Conservation (phyloP, 1,140 invertebrate genomes). For the Pseudomyrmex gracilis region DNA sequence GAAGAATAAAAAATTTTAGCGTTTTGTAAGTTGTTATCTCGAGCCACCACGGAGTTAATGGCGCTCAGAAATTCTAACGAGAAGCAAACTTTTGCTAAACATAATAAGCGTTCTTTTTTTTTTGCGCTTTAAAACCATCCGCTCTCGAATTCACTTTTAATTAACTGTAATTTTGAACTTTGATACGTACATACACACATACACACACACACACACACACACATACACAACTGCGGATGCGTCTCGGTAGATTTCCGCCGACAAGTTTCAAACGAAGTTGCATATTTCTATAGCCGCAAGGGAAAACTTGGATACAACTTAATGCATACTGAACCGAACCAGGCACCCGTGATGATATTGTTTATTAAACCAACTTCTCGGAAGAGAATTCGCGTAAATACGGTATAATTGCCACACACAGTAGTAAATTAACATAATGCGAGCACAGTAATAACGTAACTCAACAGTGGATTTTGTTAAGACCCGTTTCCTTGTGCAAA, state of each 20-base stretch:
- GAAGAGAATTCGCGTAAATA: neutral
- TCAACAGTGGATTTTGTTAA: neutral
- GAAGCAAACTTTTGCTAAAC: neutral
- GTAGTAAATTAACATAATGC: too few relatives aligned
- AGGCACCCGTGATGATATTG: neutral
- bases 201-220: too few relatives aligned
- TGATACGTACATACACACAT: neutral
- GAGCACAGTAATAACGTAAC: neutral
- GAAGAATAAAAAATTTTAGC: too few relatives aligned
- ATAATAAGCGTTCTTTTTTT: neutral
- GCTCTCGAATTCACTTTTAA: neutral
- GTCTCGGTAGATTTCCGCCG: neutral
- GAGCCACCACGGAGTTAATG: neutral
- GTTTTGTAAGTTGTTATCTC: neutral
- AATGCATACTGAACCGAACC: constrained; percentile 1
- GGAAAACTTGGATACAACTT: constrained; percentile 5
- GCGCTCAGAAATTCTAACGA: neutral
- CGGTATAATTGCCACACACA: neutral
- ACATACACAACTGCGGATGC: neutral
- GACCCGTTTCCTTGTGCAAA: neutral
- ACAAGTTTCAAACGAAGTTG: neutral
- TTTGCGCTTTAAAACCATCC: neutral
- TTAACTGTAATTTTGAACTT: constrained; percentile 11
- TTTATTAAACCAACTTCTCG: constrained; percentile 5
- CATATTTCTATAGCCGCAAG: neutral